These are phyloP conservation scores for Otolemur garnettii DNA, from an alignment of 2,113 vertebrate species.

Conservation along the genomic window DNA sequence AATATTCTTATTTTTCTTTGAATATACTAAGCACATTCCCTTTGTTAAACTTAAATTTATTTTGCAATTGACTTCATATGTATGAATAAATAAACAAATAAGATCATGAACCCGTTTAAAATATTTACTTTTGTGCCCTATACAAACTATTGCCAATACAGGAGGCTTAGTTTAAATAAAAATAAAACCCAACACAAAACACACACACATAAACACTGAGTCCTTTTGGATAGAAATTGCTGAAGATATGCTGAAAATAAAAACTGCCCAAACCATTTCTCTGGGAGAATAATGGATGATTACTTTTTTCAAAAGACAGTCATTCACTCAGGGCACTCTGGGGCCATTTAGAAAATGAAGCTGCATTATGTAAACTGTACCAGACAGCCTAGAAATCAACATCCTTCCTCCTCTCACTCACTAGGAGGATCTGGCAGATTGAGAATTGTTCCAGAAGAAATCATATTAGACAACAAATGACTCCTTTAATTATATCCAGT, in stretches of 20 bases:
- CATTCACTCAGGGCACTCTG: not conserved
- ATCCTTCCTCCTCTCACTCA: not conserved
- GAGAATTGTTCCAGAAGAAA: slow-evolving; percentile 17
- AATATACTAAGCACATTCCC: slow-evolving; percentile 24
- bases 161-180: not conserved
- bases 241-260: not conserved
- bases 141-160: not conserved
- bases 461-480: not conserved
- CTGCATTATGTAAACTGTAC: not conserved
- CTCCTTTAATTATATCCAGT: slow-evolving; percentile 12
- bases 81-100: not conserved
- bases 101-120: not conserved
- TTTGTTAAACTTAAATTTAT: not conserved
- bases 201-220: not conserved
- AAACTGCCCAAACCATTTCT: not conserved
- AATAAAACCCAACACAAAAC: slow-evolving; percentile 26
- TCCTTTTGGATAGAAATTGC: not conserved
- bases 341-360: not conserved
- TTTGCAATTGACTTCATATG: not conserved
- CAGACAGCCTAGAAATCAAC: not conserved
- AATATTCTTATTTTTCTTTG: not conserved
- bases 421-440: not conserved
- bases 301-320: not conserved
- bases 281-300: not conserved
- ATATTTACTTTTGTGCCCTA: slow-evolving; percentile 20